Evolutionary conservation across 1,140 invertebrate genomes (phyloP), one percentile per base, ranked within the genome.

Genomic region (Aphaenogaster floridana): DNA sequence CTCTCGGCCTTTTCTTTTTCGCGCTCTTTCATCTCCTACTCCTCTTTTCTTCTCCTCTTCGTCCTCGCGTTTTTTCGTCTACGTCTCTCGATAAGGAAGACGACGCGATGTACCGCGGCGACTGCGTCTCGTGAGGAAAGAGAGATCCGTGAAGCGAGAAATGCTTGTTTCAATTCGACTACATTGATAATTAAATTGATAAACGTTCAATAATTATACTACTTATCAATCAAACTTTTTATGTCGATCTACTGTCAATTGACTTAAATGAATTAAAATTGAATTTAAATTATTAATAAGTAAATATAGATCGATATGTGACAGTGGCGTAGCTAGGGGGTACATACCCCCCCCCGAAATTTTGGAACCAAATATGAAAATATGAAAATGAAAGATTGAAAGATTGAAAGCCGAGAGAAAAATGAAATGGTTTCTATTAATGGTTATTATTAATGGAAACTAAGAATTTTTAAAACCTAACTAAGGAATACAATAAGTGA

Each of bases 71-170:
- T 81, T 71, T 42, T 71, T 28, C 45, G 54, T 74, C 17, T 34
- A 48, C 28, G 39, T 34, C 8, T 39, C 42, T 84, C 69, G 80
- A 84, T 84, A 76, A 84, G 54, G 42, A 74, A 21, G 45, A 74
- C 54, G 28, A 42, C 39, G 48, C 39, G 21, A 39, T 39, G 45
- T 34, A 15, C 28, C 11, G 21, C n/a, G 72, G n/a, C 21, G 21
- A 36, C 59, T 42, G 28, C 42, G 15, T 28, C 64, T 66, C 3
- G 9, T 5, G 34, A 15, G 17, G 17, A 28, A 50, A 9, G 9
- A 61, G 63, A 15, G 45, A 36, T 36, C 11, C 28, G 2, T 11
- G 42, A 36, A 45, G 11, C 39, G 8, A n/a, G 3, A 59, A 3
- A 15, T 21, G 8, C 9, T 21, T 1, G 36, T 5, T 54, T 54